These are phyloP conservation scores for Nipponia nippon DNA, from an alignment of 2,113 vertebrate species.

Conservation along the genomic window DNA sequence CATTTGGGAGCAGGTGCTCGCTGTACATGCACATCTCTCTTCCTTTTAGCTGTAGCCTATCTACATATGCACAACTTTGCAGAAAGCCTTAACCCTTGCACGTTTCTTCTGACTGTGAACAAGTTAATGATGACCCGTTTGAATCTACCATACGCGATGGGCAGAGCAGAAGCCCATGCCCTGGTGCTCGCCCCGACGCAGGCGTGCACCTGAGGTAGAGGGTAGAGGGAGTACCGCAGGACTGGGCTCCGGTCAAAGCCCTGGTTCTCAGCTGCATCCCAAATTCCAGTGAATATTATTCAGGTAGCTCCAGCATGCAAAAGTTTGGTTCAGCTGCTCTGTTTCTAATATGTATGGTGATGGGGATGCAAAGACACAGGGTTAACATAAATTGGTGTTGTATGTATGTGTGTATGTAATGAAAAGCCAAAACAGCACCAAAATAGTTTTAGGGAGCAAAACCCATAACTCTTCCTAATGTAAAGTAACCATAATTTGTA, in stretches of 20 bases:
- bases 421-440: neutral
- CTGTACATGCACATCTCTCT: neutral
- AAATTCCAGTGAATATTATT: neutral
- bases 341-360: fast-evolving
- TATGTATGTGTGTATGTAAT: neutral
- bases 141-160: fast-evolving
- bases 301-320: fast-evolving
- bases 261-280: fast-evolving
- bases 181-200: fast-evolving
- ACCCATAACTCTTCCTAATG: neutral
- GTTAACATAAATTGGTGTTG: neutral
- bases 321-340: neutral
- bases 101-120: fast-evolving
- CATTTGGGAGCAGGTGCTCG: neutral
- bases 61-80: neutral
- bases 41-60: neutral
- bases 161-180: neutral
- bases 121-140: neutral
- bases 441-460: neutral
- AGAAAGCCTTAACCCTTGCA: neutral
- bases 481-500: neutral
- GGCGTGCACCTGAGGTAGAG: neutral
- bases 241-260: neutral
- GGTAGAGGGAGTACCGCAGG: fast-evolving
- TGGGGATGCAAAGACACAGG: neutral